A percentile compares a stretch with the other conserved stretches of the same genome.
These are phyloP conservation scores for Mormyrops boulengeri DNA, from an alignment of 2,797 vertebrate genomes.

Conservation along the genomic window DNA sequence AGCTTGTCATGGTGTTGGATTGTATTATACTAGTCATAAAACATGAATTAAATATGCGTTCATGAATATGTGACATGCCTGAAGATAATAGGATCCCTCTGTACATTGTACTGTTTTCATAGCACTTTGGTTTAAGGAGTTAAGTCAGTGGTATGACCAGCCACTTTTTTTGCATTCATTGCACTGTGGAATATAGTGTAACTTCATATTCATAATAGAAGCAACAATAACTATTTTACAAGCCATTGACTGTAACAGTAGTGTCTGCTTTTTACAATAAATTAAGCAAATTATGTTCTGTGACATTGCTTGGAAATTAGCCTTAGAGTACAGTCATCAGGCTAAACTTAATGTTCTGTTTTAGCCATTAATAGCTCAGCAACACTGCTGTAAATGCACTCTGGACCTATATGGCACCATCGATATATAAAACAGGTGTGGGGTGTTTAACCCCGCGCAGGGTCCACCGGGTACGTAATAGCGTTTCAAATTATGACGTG, in stretches of 20 bases:
- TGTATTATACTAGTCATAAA: neutral
- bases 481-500: neutral
- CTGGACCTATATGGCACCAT: neutral
- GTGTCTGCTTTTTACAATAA: neutral
- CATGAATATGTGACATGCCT: neutral
- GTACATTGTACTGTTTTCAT: neutral
- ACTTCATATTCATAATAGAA: neutral
- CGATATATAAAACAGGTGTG: neutral
- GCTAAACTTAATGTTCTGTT: neutral
- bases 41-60: neutral
- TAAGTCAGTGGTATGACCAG: neutral
- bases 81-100: neutral
- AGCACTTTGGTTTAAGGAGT: neutral
- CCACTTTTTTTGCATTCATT: neutral
- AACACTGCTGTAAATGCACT: neutral
- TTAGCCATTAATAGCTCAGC: neutral
- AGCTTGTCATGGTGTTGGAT: neutral
- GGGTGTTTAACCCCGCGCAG: neutral
- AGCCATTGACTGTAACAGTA: neutral
- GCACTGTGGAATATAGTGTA: neutral
- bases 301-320: neutral
- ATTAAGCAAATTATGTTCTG: constrained; percentile 4
- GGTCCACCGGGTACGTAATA: neutral
- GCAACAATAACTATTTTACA: constrained; percentile 8
- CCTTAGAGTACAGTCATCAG: neutral